Base-by-base conservation (phyloP, 2,113 vertebrate species). In the Notarius lentiginosus region DNA sequence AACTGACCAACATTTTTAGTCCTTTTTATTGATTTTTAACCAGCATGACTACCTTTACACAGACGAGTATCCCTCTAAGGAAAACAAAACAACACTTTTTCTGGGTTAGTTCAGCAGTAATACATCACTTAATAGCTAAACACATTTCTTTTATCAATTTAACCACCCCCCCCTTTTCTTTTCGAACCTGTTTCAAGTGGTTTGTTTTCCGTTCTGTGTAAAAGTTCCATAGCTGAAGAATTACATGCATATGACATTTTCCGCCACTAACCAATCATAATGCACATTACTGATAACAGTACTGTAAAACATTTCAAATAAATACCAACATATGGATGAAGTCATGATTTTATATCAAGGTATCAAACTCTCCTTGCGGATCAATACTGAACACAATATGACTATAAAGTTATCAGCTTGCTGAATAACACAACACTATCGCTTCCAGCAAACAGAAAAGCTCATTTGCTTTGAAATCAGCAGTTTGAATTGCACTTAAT, bases 401-500 rank as follows among this genome's bases (percentile, higher is more conserved):
- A 96, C 96, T 94, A 95, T 87, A 96, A 95, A 96, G 95, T 95
- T 96, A 95, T 95, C 95, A 93, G 96, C 96, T 97, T 97, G 94
- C 94, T 89, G 88, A 93, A 92, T 95, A 95, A 96, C 96, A 96
- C 93, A 95, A 95, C 93, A 92, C 94, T 92, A 92, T 93, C 92
- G 93, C 93, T 97, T 99, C 96, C 98, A 99, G 97, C 96, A 98
- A 99, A 99, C 98, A 99, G 97, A 99, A 99, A 97, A 95, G 94
- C 89, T 94, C 88, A 49, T 87, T 56, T 87, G 68, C 63, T 72
- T 90, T 92, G 90, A 94, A 92, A 96, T 96, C 96, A 88, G 90
- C 90, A 91, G 56, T 94, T 76, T 90, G 81, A 96, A 96, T 98
- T 97, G 93, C 93, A 95, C 92, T 96, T 92, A 84, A 86, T 90